Conservation (phyloP, 2,113 vertebrate genomes). For the Psilopsiagon aurifrons region DNA sequence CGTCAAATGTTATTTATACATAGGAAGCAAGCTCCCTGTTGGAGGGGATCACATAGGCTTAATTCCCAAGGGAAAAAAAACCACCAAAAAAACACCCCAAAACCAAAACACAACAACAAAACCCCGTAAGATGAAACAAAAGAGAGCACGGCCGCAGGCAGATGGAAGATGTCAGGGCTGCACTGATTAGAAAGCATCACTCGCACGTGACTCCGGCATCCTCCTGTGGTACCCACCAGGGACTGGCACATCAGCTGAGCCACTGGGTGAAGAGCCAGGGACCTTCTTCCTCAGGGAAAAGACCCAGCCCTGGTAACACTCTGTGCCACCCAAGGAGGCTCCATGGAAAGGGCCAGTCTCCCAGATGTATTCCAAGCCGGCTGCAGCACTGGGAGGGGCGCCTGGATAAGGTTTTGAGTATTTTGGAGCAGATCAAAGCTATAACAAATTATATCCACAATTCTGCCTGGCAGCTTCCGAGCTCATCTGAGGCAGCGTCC, state of each 20-base stretch:
- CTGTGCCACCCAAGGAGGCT: neutral
- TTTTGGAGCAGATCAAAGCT: neutral
- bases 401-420: neutral
- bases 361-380: neutral
- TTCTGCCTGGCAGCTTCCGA: neutral
- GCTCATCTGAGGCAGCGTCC: accelerated
- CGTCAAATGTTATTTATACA: neutral
- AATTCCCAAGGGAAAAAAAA: neutral
- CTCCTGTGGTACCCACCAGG: neutral
- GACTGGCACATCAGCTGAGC: accelerated
- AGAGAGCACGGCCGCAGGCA: neutral
- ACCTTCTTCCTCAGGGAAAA: neutral
- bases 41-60: neutral
- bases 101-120: neutral
- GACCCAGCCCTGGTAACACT: neutral
- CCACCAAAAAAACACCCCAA: neutral
- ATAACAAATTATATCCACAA: neutral
- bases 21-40: neutral
- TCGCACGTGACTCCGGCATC: neutral
- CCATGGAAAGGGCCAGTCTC: accelerated
- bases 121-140: neutral
- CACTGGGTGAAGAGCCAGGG: neutral
- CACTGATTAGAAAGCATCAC: neutral
- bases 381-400: neutral
- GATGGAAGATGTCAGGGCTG: neutral